Percentiles rank a stretch among this genome's conserved stretches.
phyloP scores from a whole-genome alignment of 2,797 vertebrate genomes.

The Amphiprion clarkii region DNA sequence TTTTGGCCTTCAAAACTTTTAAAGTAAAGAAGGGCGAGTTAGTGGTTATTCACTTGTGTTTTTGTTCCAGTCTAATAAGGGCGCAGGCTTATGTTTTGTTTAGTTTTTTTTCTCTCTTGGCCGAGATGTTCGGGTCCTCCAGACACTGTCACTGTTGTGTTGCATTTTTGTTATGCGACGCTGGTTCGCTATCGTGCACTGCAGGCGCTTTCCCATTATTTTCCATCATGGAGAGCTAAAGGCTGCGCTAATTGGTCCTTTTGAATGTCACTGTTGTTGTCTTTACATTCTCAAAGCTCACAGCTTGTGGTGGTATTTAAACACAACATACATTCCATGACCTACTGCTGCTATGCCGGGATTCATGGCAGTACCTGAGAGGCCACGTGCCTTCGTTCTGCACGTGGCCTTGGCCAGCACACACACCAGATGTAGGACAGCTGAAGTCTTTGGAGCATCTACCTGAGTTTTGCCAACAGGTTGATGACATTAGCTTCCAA shows the following conservation, averaged over 20 bases:
- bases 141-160: neutral
- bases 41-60: neutral
- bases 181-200: neutral
- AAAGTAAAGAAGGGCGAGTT: neutral
- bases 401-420: slow-evolving; percentile 7
- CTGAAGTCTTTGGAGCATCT: slow-evolving; percentile 19
- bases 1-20: neutral
- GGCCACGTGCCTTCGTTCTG: slow-evolving; percentile 21
- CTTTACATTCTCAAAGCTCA: slow-evolving; percentile 38
- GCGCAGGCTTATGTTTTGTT: no score
- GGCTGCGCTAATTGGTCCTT: slow-evolving; percentile 36
- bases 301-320: slow-evolving; percentile 65
- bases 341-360: neutral
- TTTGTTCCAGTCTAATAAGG: neutral
- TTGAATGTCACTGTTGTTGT: neutral
- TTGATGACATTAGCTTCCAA: slow-evolving; percentile 20
- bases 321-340: neutral
- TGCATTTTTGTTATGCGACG: neutral
- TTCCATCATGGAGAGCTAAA: slow-evolving; percentile 34
- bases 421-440: slow-evolving; percentile 1
- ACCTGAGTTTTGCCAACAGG: slow-evolving; percentile 18
- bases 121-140: neutral
- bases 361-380: slow-evolving; percentile 14
- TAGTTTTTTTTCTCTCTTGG: neutral
- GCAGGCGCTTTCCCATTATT: slow-evolving; percentile 8